Conservation (phyloP, 2,797 vertebrate genomes). For the Hozukius guyotensis region DNA sequence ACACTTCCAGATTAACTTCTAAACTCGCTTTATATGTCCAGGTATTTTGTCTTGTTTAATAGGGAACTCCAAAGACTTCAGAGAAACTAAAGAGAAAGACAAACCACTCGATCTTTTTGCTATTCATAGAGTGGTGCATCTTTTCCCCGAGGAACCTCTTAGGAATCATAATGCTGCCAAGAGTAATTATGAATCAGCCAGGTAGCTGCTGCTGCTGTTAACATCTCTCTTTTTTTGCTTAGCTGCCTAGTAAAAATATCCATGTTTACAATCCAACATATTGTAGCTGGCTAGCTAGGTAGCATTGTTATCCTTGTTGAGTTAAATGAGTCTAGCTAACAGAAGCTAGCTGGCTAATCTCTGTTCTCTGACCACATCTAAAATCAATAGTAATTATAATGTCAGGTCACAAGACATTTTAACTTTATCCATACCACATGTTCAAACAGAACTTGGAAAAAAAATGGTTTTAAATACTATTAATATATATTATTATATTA, state of each 20-base stretch:
- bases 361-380: not conserved
- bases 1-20: not conserved
- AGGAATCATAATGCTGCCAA: constrained; percentile 24
- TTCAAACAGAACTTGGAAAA: not conserved
- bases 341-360: not conserved
- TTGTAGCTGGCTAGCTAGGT: not conserved
- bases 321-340: not conserved
- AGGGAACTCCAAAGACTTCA: not conserved
- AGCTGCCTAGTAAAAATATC: not conserved
- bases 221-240: not conserved
- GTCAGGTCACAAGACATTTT: not conserved
- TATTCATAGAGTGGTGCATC: not conserved
- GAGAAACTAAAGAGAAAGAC: not conserved
- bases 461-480: not conserved
- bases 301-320: not conserved
- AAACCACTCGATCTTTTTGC: not conserved
- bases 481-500: too few species aligned
- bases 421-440: not conserved
- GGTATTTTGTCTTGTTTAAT: constrained; percentile 1
- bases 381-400: not conserved
- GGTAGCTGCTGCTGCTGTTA: constrained; percentile 9
- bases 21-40: not conserved
- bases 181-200: constrained; percentile 17
- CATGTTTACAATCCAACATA: not conserved
- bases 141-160: constrained; percentile 3